A percentile compares a stretch with the other conserved stretches of the same genome.
These are phyloP conservation scores for Brachyalestes nurse DNA, from an alignment of 2,797 vertebrate species.

Conservation along the genomic window DNA sequence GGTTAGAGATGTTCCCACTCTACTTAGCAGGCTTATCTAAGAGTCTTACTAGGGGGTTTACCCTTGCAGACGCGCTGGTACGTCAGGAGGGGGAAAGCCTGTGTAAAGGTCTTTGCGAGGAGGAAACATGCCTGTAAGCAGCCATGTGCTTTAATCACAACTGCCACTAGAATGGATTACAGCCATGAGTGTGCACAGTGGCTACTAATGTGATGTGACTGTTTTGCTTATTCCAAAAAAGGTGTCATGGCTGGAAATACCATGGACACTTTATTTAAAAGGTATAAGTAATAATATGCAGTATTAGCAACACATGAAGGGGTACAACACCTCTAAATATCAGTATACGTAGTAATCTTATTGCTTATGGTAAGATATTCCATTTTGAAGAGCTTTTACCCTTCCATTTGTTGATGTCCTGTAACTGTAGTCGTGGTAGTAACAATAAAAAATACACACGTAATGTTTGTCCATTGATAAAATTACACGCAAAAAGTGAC, in stretches of 20 bases:
- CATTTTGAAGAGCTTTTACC: no score
- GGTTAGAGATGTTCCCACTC: conserved; percentile 50
- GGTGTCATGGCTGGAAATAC: not conserved
- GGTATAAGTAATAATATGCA: not conserved
- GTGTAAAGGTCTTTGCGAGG: conserved; percentile 29
- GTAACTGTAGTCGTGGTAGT: no score
- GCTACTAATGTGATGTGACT: conserved; percentile 10
- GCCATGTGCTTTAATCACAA: conserved; percentile 34
- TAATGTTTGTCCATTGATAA: no score
- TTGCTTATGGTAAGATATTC: no score
- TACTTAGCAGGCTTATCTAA: conserved; percentile 49
- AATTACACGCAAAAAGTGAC: no score
- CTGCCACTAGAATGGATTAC: conserved; percentile 44
- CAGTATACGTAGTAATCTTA: no score
- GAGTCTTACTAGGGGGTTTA: conserved; percentile 48
- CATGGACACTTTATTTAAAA: not conserved
- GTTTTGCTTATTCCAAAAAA: conserved; percentile 24
- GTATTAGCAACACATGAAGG: no score
- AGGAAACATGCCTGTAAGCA: conserved; percentile 32
- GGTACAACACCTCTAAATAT: no score
- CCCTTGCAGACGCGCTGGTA: conserved; percentile 36
- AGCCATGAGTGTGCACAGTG: not conserved
- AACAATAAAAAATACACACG: no score
- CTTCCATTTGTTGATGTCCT: no score
- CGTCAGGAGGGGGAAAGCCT: conserved; percentile 40